A percentile compares a stretch with the other conserved stretches of the same genome.
phyloP scores from a whole-genome alignment of 2,113 vertebrate species.

The Psophia crepitans region DNA sequence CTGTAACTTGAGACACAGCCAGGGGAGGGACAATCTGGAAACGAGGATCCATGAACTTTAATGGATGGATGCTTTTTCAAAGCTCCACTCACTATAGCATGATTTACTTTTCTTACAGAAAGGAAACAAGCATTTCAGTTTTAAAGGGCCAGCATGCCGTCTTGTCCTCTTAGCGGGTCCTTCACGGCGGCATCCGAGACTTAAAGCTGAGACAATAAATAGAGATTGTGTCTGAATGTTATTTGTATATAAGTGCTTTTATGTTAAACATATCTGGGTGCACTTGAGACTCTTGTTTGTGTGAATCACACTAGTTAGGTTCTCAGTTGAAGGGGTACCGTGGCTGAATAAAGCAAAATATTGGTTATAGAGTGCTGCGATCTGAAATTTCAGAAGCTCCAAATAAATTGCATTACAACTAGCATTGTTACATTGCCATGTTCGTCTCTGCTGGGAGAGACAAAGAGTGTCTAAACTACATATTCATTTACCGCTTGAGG shows the following conservation, averaged over 20 bases:
- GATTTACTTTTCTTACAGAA: constrained; percentile 79
- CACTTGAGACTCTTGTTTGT: constrained; percentile 24
- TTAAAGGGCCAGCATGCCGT: constrained; percentile 76
- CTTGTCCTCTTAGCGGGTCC: constrained; percentile 40
- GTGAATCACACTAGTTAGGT: neutral
- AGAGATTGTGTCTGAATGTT: constrained; percentile 12
- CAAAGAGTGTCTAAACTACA: neutral
- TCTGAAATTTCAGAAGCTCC: constrained; percentile 44
- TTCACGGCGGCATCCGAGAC: neutral
- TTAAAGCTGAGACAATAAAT: constrained; percentile 40
- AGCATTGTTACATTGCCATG: neutral
- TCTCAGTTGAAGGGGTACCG: neutral
- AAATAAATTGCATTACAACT: constrained; percentile 9
- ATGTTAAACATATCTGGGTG: constrained; percentile 28
- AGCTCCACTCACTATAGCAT: constrained; percentile 78
- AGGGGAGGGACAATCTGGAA: constrained; percentile 91
- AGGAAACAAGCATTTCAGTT: constrained; percentile 73
- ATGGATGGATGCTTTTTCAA: constrained; percentile 88
- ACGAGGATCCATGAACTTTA: constrained; percentile 86
- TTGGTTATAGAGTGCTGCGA: constrained; percentile 35
- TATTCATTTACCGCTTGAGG: neutral
- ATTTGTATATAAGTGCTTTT: constrained; percentile 7
- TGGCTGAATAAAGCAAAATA: neutral
- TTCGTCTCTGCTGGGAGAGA: constrained; percentile 4
- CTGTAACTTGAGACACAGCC: constrained; percentile 91